Base-by-base conservation (phyloP, 2,888 invertebrate genomes). In the Callosobruchus maculatus region DNA sequence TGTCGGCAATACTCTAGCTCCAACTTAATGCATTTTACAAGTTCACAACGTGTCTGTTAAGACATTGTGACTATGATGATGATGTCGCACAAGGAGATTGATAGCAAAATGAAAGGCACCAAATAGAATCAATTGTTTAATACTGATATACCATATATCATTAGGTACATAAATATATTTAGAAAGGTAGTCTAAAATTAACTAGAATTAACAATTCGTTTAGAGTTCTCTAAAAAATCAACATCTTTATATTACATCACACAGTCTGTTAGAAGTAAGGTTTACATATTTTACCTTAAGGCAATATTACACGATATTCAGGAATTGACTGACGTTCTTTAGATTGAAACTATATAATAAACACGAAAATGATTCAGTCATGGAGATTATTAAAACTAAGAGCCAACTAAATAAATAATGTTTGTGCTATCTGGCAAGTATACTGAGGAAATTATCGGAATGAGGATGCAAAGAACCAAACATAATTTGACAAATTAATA, bases 151-250 rank as follows among this genome's bases (percentile, higher is more conserved):
- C 76, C 71, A 69, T 78, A 75, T 79, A 74, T 76, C 78, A 77
- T 74, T 81, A 82, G 49, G 49, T 49, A 49, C 81, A 82, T 81
- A 82, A 82, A 82, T 81, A 82, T 79, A 81, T 78, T 79, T 80
- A 75, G 72, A 76, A 76, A 72, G 72, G 71, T 70, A 74, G 67
- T 71, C 68, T 73, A 75, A 74, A 74, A 72, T 71, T 70, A 72
- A 80, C 80, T 81, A 81, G 77, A 76, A 76, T 78, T 77, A 81
- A 81, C 81, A 81, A 74, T 79, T 77, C 76, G 75, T 75, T 81
- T 82, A 83, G 80, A 81, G 78, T 82, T 77, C 81, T 80, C 76
- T 68, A 68, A 77, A 81, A 82, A 81, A 81, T 81, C 80, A 81
- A 82, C 81, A 80, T 77, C 49, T 30, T 71, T 77, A 73, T 78